Evolutionary conservation across 2,888 invertebrate species (phyloP).

Genomic region (Lissonota sp.): DNA sequence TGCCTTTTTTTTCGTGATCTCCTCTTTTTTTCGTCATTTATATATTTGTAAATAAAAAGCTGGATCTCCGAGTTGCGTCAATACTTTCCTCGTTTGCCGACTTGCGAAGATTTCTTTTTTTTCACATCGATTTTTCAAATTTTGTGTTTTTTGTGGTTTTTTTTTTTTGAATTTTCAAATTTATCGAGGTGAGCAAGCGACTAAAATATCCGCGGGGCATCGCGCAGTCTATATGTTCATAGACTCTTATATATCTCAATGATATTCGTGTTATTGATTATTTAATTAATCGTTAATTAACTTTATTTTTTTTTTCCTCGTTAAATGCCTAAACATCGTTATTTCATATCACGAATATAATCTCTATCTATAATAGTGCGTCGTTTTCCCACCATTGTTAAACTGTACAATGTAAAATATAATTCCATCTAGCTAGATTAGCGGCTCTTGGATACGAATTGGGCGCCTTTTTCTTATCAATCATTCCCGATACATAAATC

Average conservation of each 20-base stretch:
- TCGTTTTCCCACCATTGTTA: conserved; percentile 68
- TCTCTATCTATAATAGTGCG: conserved; percentile 75
- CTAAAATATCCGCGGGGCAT: conserved; percentile 64
- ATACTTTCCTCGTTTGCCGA: conserved; percentile 66
- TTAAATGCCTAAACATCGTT: conserved; percentile 58
- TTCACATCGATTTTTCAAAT: conserved; percentile 25
- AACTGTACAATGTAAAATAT: conserved; percentile 84
- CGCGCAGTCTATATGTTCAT: conserved; percentile 51
- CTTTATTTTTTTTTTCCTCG: conserved; percentile 30
- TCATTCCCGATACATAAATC: conserved; percentile 6
- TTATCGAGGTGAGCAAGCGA: conserved; percentile 65
- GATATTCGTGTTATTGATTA: conserved; percentile 46
- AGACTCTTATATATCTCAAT: conserved; percentile 50
- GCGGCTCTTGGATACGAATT: conserved; percentile 76
- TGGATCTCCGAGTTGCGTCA: conserved; percentile 56
- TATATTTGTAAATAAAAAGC: conserved; percentile 66
- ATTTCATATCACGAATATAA: conserved; percentile 69
- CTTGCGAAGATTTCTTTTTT: conserved; percentile 33
- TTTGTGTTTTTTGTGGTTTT: conserved; percentile 8
- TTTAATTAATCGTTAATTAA: conserved; percentile 19
- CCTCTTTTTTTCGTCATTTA: conserved; percentile 33
- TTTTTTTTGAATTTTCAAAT: conserved; percentile 22
- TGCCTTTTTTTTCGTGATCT: conserved; percentile 14
- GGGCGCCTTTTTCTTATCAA: conserved; percentile 64
- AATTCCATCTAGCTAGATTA: conserved; percentile 80